phyloP scores from a whole-genome alignment of 2,888 invertebrate species.

The Encarsia formosa region DNA sequence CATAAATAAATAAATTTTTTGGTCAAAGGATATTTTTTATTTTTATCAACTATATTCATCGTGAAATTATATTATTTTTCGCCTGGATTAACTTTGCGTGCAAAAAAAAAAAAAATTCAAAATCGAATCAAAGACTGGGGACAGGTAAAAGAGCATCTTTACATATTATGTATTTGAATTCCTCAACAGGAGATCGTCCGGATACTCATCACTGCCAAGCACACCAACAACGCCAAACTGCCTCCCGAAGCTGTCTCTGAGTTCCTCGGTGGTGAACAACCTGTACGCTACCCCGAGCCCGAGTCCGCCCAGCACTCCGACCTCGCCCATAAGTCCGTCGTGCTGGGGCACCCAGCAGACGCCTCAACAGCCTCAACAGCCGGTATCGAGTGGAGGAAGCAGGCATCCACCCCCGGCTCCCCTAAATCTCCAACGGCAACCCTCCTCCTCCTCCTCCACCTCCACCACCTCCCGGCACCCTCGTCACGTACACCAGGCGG shows the following conservation, averaged over 20 bases:
- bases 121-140: too few relatives aligned
- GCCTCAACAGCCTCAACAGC: constrained; percentile 4
- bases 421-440: constrained; percentile 23
- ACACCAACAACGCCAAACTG: constrained; percentile 1
- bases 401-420: constrained; percentile 20
- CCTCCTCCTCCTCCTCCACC: constrained; percentile 20
- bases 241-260: constrained; percentile 10
- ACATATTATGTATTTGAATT: too few relatives aligned
- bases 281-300: not conserved
- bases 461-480: constrained; percentile 25
- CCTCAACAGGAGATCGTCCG: too few relatives aligned
- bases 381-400: constrained; percentile 19
- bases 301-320: constrained; percentile 26
- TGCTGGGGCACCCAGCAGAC: too few relatives aligned
- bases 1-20: too few relatives aligned
- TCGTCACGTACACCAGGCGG: constrained; percentile 20
- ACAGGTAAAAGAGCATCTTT: too few relatives aligned
- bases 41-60: too few relatives aligned
- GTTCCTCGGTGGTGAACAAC: constrained; percentile 5
- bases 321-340: not conserved
- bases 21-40: too few relatives aligned
- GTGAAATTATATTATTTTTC: too few relatives aligned
- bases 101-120: too few relatives aligned
- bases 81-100: too few relatives aligned
- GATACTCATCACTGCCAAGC: not conserved